Percentiles rank a stretch among this genome's conserved stretches.
These are phyloP conservation scores for Dichetophora obliterata DNA, from an alignment of 2,888 invertebrate species.

Conservation along the genomic window DNA sequence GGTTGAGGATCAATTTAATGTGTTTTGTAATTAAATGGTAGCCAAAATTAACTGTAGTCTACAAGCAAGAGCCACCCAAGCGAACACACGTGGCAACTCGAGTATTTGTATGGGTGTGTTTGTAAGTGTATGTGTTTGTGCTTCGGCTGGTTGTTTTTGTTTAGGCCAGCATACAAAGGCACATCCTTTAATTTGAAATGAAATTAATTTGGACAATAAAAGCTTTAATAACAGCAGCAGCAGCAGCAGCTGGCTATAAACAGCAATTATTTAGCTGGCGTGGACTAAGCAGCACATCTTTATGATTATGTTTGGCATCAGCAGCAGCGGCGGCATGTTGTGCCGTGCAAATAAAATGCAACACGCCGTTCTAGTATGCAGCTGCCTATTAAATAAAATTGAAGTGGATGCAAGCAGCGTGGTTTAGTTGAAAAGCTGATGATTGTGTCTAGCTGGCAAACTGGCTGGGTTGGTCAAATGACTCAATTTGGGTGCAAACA, in stretches of 20 bases:
- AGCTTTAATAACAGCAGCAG: neutral
- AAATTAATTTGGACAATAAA: conserved; percentile 7
- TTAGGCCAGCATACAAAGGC: neutral
- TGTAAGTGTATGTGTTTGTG: neutral
- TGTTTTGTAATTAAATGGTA: conserved; percentile 32
- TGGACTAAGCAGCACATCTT: too few species aligned
- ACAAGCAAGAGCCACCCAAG: neutral
- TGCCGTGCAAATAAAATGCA: neutral
- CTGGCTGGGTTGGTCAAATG: too few species aligned
- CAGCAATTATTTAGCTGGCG: neutral
- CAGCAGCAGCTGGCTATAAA: neutral
- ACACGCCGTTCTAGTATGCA: neutral
- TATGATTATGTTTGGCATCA: too few species aligned
- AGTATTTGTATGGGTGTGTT: neutral
- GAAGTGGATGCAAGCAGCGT: neutral
- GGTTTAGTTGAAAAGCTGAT: neutral
- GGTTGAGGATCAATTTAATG: conserved; percentile 28
- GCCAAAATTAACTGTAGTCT: conserved; percentile 3
- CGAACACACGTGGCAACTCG: neutral
- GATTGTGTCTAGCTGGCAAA: neutral
- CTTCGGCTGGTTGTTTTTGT: neutral
- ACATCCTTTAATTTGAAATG: conserved; percentile 16
- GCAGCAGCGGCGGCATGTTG: too few species aligned
- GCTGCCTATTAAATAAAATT: neutral
- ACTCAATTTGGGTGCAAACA: too few species aligned